These are phyloP conservation scores for Spinus pinus DNA, from an alignment of 2,797 vertebrate genomes.

Conservation along the genomic window DNA sequence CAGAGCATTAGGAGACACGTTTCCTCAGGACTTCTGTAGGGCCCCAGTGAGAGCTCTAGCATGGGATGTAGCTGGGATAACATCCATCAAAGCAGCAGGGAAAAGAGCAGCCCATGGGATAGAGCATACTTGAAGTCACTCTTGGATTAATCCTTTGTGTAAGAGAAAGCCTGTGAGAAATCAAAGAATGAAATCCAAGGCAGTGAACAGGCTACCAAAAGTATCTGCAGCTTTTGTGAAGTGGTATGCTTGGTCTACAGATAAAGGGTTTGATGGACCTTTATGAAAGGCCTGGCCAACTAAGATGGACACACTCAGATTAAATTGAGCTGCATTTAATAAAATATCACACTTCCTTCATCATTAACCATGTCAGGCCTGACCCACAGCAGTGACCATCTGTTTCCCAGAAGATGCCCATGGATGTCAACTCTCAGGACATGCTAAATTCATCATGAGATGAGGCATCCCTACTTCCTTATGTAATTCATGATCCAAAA, in stretches of 20 bases:
- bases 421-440: accelerated
- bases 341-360: background rate
- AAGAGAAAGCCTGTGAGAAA: background rate
- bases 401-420: background rate
- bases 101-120: background rate
- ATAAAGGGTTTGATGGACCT: background rate
- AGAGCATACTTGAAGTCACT: background rate
- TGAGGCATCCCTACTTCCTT: background rate
- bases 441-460: background rate
- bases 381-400: background rate
- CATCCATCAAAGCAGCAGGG: background rate
- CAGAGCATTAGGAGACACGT: background rate
- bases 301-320: background rate
- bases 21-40: background rate
- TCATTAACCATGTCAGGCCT: background rate
- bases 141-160: background rate
- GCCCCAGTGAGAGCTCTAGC: background rate
- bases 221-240: background rate
- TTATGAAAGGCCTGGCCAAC: background rate
- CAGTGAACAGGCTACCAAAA: background rate
- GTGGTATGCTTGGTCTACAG: background rate
- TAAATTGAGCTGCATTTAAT: background rate
- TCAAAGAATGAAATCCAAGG: background rate
- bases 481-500: background rate
- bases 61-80: background rate